phyloP scores from a whole-genome alignment of 2,888 invertebrate species.

The Drosophila tanythrix region DNA sequence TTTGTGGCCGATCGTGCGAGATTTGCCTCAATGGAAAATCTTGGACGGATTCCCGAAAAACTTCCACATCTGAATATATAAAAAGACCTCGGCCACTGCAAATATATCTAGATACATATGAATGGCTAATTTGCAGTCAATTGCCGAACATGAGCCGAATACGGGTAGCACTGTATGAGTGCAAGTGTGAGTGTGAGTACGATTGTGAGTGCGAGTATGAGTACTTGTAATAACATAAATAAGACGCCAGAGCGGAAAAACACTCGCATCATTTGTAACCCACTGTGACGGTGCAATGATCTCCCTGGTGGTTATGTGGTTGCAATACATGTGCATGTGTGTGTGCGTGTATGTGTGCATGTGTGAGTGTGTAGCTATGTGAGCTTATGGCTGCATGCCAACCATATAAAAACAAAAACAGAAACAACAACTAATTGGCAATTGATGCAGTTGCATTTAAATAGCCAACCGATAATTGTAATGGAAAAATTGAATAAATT shows the following conservation, averaged over 20 bases:
- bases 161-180: neutral
- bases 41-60: constrained; percentile 14
- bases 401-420: constrained; percentile 24
- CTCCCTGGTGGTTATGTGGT: constrained; percentile 41
- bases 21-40: constrained; percentile 22
- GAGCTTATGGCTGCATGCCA: constrained; percentile 58
- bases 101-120: constrained; percentile 48
- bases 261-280: constrained; percentile 63
- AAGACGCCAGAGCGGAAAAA: constrained; percentile 61
- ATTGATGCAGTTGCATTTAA: constrained; percentile 51
- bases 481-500: constrained; percentile 50
- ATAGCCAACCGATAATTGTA: constrained; percentile 50
- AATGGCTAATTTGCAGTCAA: constrained; percentile 61
- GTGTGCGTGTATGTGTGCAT: constrained; percentile 7
- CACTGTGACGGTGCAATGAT: constrained; percentile 65
- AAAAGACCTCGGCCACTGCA: constrained; percentile 18
- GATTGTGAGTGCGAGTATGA: constrained; percentile 24
- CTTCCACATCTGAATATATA: constrained; percentile 17
- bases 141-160: constrained; percentile 41
- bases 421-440: constrained; percentile 28
- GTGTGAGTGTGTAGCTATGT: constrained; percentile 12
- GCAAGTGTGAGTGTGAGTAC: neutral
- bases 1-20: constrained; percentile 26
- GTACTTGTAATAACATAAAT: constrained; percentile 62
- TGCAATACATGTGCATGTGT: constrained; percentile 9